Evolutionary conservation across 2,888 invertebrate genomes (phyloP), one percentile per base, ranked within the genome.

Genomic region (Atrina japonica): DNA sequence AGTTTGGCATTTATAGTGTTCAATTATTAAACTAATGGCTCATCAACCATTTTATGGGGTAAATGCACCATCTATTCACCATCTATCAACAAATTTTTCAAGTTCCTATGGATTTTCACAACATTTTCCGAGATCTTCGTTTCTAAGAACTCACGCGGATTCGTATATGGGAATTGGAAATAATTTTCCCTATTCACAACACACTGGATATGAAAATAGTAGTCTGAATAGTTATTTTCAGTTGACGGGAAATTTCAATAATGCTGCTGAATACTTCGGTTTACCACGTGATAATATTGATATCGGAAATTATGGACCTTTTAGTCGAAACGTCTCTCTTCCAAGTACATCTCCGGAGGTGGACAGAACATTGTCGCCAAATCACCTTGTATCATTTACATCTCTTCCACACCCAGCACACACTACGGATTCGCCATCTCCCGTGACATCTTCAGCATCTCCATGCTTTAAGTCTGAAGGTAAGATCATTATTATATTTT

Each of bases 31-130:
- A 18, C 6, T 47, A 47, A 59, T 59, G 59, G 59, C 59, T 41
- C 41, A 43, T 43, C 43, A 23, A n/a, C 18, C 41, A 23, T 41
- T 59, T 43, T 59, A 59, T 43, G 59, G 43, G 18, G 43, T 43
- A 11, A 43, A 59, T 43, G 27, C 59, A 40, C 43, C 59, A n/a
- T 14, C 41, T 25, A 41, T 59, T n/a, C 43, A 43, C 23, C 43
- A 59, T 59, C 41, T 41, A 11, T 7, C 35, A 5, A 27, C 59
- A 9, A 43, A 41, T 23, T 59, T 59, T 59, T 27, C 59, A 6
- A 47, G 47, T 18, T 18, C n/a, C 21, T 47, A 47, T 21, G 47
- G 47, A 47, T 47, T 18, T 16, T 6, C 6, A 47, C 47, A 47
- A n/a, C 47, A 47, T 47, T 18, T 47, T 47, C 16, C 47, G 6